Percentiles rank a stretch among this genome's conserved stretches.
Evolutionary conservation across 2,888 invertebrate genomes (phyloP).

Genomic region (Miltochrista miniata): DNA sequence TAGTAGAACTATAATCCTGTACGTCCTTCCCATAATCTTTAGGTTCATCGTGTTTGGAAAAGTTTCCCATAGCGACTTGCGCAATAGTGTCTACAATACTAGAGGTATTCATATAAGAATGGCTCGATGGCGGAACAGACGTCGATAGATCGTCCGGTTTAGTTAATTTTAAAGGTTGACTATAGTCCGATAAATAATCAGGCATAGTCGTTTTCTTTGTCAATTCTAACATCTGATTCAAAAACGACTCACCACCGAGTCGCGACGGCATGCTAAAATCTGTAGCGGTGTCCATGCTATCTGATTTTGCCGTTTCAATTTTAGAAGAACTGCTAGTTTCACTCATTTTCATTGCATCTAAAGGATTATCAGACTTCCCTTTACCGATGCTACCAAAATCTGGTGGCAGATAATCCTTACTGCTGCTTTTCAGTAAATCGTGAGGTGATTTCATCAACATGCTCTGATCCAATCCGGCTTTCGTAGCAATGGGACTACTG

Average conservation of each 20-base stretch:
- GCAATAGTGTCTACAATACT: slow-evolving; percentile 73
- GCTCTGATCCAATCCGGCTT: slow-evolving; percentile 71
- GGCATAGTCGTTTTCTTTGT: slow-evolving; percentile 81
- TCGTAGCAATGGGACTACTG: slow-evolving; percentile 80
- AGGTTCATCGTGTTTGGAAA: slow-evolving; percentile 69
- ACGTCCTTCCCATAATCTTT: slow-evolving; percentile 71
- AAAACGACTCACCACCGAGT: slow-evolving; percentile 74
- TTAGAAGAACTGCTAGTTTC: slow-evolving; percentile 77
- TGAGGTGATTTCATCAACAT: slow-evolving; percentile 75
- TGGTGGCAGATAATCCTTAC: slow-evolving; percentile 78
- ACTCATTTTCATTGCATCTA: slow-evolving; percentile 68
- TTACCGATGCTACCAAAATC: slow-evolving; percentile 82
- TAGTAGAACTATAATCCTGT: slow-evolving; percentile 60
- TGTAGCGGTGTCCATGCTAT: slow-evolving; percentile 60
- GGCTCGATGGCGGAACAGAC: slow-evolving; percentile 75
- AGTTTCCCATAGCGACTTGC: slow-evolving; percentile 73
- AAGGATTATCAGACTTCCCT: slow-evolving; percentile 73
- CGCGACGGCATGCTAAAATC: slow-evolving; percentile 78
- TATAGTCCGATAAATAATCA: slow-evolving; percentile 75
- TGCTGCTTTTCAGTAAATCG: slow-evolving; percentile 64
- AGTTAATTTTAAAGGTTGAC: slow-evolving; percentile 84
- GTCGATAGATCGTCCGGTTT: slow-evolving; percentile 82
- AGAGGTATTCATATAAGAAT: slow-evolving; percentile 67
- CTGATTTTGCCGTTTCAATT: slow-evolving; percentile 71
- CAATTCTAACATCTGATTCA: slow-evolving; percentile 80